Evolutionary conservation across 2,797 vertebrate species (phyloP).

Genomic region (Arnoldichthys spilopterus): DNA sequence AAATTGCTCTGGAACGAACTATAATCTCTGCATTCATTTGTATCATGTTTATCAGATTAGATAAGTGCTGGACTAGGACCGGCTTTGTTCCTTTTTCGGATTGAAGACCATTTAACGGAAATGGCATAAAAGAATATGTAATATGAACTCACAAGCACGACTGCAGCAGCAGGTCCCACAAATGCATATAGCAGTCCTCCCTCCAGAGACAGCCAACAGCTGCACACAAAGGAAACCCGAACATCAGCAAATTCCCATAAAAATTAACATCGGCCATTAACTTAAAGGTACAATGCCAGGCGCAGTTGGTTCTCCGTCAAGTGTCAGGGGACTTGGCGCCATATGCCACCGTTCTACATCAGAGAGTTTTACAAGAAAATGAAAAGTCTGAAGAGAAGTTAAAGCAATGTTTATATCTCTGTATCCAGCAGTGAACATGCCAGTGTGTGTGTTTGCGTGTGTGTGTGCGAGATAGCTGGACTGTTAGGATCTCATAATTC

Average conservation of each 20-base stretch:
- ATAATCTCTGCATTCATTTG: no score
- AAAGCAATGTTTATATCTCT: conserved; percentile 75
- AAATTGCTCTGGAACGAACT: no score
- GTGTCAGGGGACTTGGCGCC: conserved; percentile 64
- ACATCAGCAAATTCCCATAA: conserved; percentile 62
- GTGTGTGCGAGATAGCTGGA: background rate
- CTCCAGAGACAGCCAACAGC: conserved; percentile 97
- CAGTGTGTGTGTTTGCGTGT: conserved; percentile 11
- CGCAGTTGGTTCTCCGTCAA: conserved; percentile 62
- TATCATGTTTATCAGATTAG: no score
- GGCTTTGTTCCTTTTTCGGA: no score
- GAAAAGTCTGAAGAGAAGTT: conserved; percentile 73
- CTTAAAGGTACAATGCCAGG: conserved; percentile 67
- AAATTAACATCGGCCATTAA: conserved; percentile 79
- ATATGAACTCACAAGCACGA: conserved; percentile 98
- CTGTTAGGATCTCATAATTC: no score
- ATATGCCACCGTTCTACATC: conserved; percentile 69
- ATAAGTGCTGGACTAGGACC: no score
- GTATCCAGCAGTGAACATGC: conserved; percentile 60
- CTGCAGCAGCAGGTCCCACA: conserved; percentile 95
- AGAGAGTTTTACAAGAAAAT: conserved; percentile 67
- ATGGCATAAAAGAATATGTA: no score
- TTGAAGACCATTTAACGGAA: no score
- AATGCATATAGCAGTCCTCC: conserved; percentile 96
- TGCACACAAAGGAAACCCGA: conserved; percentile 56